These are phyloP conservation scores for Crenichthys baileyi DNA, from an alignment of 2,797 vertebrate genomes.

Conservation along the genomic window DNA sequence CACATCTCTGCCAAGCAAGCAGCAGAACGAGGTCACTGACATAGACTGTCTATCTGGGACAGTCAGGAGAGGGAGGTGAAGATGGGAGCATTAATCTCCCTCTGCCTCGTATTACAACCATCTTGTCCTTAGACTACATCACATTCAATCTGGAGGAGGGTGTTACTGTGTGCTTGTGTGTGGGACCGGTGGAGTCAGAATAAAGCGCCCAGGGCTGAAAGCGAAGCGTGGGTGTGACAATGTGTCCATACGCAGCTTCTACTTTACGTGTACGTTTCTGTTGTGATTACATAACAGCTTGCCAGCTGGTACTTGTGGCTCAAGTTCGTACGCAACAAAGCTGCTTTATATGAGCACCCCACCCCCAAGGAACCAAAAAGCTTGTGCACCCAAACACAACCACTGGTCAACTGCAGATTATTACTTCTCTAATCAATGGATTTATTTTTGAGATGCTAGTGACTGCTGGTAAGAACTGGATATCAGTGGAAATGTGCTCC, in stretches of 20 bases:
- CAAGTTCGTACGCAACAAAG: conserved; percentile 75
- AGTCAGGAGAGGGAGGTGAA: conserved; percentile 60
- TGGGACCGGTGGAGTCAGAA: conserved; percentile 32
- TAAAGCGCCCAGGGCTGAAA: conserved; percentile 23
- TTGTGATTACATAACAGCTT: conserved; percentile 69
- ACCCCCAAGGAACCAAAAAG: conserved; percentile 50
- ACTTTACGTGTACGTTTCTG: conserved; percentile 53
- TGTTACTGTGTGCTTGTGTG: conserved; percentile 27
- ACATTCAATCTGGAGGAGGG: conserved; percentile 39
- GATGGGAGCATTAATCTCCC: conserved; percentile 67
- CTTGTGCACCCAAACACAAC: conserved; percentile 35
- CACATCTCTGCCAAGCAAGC: conserved; percentile 34
- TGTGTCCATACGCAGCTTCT: conserved; percentile 28
- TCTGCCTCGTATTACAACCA: conserved; percentile 46
- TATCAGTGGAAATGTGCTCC: conserved; percentile 7
- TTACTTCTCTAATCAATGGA: conserved; percentile 32
- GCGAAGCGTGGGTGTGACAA: conserved; percentile 24
- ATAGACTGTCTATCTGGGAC: conserved; percentile 57
- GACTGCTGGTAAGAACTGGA: not conserved
- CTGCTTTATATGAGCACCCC: conserved; percentile 72
- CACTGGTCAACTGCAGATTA: conserved; percentile 17
- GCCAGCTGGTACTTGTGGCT: conserved; percentile 75
- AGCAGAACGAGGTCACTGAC: conserved; percentile 68
- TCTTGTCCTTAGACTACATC: conserved; percentile 30
- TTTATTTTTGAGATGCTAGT: conserved; percentile 11